Percentiles rank a stretch among this genome's conserved stretches.
Conservation (phyloP, 2,888 invertebrate genomes). For the Stenolophus ochropezus region DNA sequence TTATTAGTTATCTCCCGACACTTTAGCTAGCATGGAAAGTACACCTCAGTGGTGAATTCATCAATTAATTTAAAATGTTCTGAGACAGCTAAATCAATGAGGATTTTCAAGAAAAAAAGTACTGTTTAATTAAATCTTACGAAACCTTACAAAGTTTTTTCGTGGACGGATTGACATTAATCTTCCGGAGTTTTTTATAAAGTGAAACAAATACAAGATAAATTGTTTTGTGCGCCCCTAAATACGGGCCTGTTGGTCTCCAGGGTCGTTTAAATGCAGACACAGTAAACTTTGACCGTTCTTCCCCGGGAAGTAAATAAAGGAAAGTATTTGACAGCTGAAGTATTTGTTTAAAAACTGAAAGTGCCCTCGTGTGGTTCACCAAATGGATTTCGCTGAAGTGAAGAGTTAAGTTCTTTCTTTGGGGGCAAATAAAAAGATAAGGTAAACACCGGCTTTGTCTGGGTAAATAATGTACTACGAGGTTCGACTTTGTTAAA, state of each 20-base stretch:
- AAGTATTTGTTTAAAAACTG: conserved; percentile 59
- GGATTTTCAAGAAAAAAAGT: too few relatives aligned
- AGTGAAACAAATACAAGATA: conserved; percentile 38
- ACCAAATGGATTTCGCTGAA: conserved; percentile 51
- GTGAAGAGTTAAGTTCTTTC: conserved; percentile 40
- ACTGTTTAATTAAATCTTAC: not conserved
- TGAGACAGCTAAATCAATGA: too few relatives aligned
- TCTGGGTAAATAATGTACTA: not conserved
- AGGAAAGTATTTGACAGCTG: conserved; percentile 54
- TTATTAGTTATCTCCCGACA: too few relatives aligned
- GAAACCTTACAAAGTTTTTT: not conserved
- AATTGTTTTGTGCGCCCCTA: conserved; percentile 36
- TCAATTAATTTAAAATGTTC: too few relatives aligned
- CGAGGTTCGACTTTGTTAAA: too few relatives aligned
- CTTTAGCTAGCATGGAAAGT: too few relatives aligned
- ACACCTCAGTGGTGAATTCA: too few relatives aligned
- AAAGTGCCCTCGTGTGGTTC: conserved; percentile 55
- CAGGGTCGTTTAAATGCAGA: conserved; percentile 43
- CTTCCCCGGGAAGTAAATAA: conserved; percentile 45
- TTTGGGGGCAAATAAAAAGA: conserved; percentile 39
- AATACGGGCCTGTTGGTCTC: conserved; percentile 36
- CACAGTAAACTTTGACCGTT: conserved; percentile 51
- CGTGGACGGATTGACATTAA: conserved; percentile 6
- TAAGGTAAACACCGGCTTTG: conserved; percentile 1
- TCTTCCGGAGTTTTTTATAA: conserved; percentile 1